Conservation (phyloP, 2,888 invertebrate species). For the Drosophila meridionalis region DNA sequence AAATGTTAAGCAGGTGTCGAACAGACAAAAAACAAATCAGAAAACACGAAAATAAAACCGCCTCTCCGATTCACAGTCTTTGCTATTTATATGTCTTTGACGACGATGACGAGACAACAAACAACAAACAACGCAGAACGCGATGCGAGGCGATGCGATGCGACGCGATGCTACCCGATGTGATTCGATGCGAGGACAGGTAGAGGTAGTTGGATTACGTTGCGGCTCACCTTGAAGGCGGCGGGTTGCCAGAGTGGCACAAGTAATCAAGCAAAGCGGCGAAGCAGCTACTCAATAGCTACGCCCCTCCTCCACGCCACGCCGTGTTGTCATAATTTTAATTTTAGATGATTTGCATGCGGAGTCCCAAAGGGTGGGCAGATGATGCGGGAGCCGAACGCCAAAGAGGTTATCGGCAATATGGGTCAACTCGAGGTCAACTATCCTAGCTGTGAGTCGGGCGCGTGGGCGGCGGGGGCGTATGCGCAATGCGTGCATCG, state of each 20-base stretch:
- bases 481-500: constrained; percentile 40
- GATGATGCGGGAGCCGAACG: constrained; percentile 7
- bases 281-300: constrained; percentile 58
- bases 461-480: constrained; percentile 15
- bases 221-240: constrained; percentile 67
- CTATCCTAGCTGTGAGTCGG: background rate
- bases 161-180: constrained; percentile 21
- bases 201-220: constrained; percentile 72
- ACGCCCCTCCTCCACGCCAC: constrained; percentile 4
- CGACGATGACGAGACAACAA: constrained; percentile 32
- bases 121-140: constrained; percentile 8
- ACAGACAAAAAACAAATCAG: constrained; percentile 10
- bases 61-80: constrained; percentile 40
- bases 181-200: constrained; percentile 51
- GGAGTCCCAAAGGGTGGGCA: background rate
- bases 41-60: constrained; percentile 34
- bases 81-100: constrained; percentile 63
- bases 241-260: constrained; percentile 31
- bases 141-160: constrained; percentile 7
- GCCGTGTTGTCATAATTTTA: constrained; percentile 24
- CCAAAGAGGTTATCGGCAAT: constrained; percentile 47
- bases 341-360: constrained; percentile 26
- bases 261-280: constrained; percentile 56
- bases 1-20: constrained; percentile 36
- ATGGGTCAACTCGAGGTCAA: constrained; percentile 55